These are phyloP conservation scores for Shinisaurus crocodilurus DNA, from an alignment of 2,113 vertebrate species.

Conservation along the genomic window DNA sequence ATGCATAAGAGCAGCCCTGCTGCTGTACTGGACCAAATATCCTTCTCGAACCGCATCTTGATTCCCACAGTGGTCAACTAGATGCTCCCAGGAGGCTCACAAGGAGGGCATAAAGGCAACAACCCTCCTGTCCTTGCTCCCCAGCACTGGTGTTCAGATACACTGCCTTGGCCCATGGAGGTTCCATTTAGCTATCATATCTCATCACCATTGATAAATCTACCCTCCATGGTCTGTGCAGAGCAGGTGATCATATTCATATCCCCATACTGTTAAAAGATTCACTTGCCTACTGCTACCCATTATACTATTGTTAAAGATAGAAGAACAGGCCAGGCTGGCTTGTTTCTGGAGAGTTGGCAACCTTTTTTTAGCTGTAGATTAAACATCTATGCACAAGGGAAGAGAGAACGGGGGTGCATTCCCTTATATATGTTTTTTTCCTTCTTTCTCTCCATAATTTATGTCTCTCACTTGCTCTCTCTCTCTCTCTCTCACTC, in stretches of 20 bases:
- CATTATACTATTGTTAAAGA: not conserved
- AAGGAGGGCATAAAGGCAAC: not conserved
- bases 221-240: not conserved
- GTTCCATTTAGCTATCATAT: not conserved
- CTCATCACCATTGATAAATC: too few relatives aligned
- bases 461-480: slow-evolving; percentile 37
- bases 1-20: not conserved
- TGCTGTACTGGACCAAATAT: not conserved
- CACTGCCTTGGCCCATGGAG: not conserved
- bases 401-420: not conserved
- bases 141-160: not conserved
- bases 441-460: not conserved
- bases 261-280: not conserved
- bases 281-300: not conserved
- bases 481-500: slow-evolving; percentile 27
- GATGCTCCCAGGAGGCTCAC: not conserved
- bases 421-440: slow-evolving; percentile 42
- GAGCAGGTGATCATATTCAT: not conserved
- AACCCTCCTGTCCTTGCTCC: too few relatives aligned
- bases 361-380: not conserved
- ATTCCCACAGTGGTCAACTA: not conserved
- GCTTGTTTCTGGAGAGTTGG: not conserved
- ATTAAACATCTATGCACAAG: not conserved
- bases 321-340: not conserved
- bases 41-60: not conserved